Conservation (phyloP, 2,888 invertebrate genomes). For the Tribolium freemani region DNA sequence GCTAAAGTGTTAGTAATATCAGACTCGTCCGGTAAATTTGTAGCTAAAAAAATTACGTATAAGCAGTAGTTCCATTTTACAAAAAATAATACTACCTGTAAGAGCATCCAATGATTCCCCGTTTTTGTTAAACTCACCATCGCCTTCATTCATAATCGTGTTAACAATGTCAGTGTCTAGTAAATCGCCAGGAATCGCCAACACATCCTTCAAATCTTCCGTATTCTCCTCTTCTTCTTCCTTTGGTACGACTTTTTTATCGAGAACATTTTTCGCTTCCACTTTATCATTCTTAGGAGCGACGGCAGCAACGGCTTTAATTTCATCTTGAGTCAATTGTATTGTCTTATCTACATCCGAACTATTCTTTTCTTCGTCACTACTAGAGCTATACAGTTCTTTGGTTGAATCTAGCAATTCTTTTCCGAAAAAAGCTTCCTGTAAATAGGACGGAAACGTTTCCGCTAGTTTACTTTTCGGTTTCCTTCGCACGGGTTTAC, state of each 20-base stretch:
- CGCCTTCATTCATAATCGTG: conserved; percentile 77
- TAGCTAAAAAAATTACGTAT: background rate
- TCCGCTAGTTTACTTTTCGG: conserved; percentile 93
- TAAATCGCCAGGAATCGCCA: conserved; percentile 75
- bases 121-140: conserved; percentile 71
- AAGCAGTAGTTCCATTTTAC: background rate
- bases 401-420: conserved; percentile 80
- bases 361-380: conserved; percentile 70
- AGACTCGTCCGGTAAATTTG: conserved; percentile 65
- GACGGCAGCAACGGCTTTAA: conserved; percentile 78
- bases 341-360: conserved; percentile 69
- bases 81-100: conserved; percentile 60
- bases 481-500: conserved; percentile 86
- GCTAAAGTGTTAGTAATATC: conserved; percentile 64
- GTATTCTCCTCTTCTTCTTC: conserved; percentile 69
- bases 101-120: conserved; percentile 70
- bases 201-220: conserved; percentile 77
- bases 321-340: conserved; percentile 76
- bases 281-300: conserved; percentile 76
- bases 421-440: conserved; percentile 97
- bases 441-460: conserved; percentile 91
- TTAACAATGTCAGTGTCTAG: conserved; percentile 78
- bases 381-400: conserved; percentile 72
- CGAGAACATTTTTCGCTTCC: conserved; percentile 25
- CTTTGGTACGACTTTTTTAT: conserved; percentile 43